phyloP scores from a whole-genome alignment of 2,113 vertebrate species.

The Sebastes fasciatus region DNA sequence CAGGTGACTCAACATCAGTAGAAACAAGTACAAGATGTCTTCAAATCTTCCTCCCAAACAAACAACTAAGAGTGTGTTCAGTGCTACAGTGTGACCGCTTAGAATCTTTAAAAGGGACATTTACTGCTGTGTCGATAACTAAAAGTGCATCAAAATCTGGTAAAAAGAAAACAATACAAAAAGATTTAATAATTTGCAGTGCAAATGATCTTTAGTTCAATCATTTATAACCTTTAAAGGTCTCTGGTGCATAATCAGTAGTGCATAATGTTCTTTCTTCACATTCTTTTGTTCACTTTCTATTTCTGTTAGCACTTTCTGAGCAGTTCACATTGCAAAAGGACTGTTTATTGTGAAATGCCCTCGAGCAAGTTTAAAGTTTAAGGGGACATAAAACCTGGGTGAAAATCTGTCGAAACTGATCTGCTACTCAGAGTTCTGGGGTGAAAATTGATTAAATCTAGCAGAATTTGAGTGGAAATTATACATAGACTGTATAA shows the following conservation, averaged over 20 bases:
- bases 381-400: background rate
- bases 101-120: background rate
- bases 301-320: background rate
- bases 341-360: background rate
- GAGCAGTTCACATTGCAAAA: background rate
- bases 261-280: background rate
- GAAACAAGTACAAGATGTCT: background rate
- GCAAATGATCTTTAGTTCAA: background rate
- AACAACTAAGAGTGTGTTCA: background rate
- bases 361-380: background rate
- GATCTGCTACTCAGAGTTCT: background rate
- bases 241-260: conserved; percentile 4
- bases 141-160: background rate
- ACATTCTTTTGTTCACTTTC: background rate
- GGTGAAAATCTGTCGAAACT: background rate
- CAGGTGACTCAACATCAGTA: background rate
- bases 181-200: background rate
- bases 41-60: background rate
- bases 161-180: background rate
- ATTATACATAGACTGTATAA: too few relatives aligned
- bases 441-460: background rate
- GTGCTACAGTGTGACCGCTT: too few relatives aligned
- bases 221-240: conserved; percentile 19
- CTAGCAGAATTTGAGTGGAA: background rate
- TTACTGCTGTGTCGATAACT: background rate